Percentiles rank a stretch among this genome's conserved stretches.
Conservation (phyloP, 2,888 invertebrate species). For the Zaprionus lineosus region DNA sequence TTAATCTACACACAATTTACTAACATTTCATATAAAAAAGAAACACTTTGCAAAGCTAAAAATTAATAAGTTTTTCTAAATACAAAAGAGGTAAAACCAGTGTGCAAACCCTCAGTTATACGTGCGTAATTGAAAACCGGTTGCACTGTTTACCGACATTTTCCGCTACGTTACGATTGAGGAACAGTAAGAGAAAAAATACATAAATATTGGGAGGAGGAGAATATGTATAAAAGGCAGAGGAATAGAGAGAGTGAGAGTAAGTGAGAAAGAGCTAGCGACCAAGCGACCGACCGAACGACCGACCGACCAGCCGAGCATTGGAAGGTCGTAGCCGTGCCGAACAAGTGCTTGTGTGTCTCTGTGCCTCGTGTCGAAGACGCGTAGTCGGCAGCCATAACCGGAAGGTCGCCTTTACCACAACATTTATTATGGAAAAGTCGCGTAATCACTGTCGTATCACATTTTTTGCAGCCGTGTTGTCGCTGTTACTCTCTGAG, state of each 20-base stretch:
- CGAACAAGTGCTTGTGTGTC: constrained; percentile 60
- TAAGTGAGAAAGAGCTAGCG: constrained; percentile 14
- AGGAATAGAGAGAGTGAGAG: constrained; percentile 1
- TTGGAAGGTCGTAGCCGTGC: constrained; percentile 71
- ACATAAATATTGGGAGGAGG: constrained; percentile 20
- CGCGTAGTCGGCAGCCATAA: constrained; percentile 53
- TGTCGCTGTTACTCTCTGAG: constrained; percentile 19
- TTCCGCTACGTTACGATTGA: constrained; percentile 60
- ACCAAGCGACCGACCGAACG: constrained; percentile 28
- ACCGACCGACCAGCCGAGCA: constrained; percentile 36
- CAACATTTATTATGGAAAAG: constrained; percentile 79
- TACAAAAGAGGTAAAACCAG: constrained; percentile 3
- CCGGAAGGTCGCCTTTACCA: constrained; percentile 81
- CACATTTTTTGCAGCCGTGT: constrained; percentile 50
- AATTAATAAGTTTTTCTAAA: too few species aligned
- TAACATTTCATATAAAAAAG: too few species aligned
- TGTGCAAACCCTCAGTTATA: constrained; percentile 23
- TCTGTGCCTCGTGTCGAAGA: constrained; percentile 35
- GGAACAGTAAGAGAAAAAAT: constrained; percentile 4
- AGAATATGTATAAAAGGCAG: too few species aligned
- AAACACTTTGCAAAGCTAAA: too few species aligned
- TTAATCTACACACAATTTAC: too few species aligned
- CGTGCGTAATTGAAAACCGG: constrained; percentile 69
- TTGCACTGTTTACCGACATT: constrained; percentile 78
- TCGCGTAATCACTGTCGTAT: constrained; percentile 79